phyloP scores from a whole-genome alignment of 2,797 vertebrate species.

The Halcyon leucocephala region DNA sequence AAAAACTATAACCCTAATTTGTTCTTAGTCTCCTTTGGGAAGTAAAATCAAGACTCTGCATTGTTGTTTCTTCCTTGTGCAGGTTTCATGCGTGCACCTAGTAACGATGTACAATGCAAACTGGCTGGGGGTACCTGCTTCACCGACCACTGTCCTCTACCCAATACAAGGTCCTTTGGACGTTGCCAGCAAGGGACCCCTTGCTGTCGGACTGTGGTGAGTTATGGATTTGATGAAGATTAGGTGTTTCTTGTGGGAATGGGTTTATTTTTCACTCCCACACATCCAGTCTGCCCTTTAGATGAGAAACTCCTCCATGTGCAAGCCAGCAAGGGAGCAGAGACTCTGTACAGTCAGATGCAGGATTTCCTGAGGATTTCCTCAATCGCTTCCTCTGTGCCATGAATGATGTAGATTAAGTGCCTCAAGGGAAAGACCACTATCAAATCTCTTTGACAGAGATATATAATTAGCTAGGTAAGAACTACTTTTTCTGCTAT shows the following conservation, averaged over 20 bases:
- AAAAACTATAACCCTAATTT: not conserved
- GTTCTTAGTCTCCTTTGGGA: not conserved
- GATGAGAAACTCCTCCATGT: not conserved
- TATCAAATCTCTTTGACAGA: not conserved
- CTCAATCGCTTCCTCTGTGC: not conserved
- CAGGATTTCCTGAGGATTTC: not conserved
- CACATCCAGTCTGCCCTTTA: not conserved
- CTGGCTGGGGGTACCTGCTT: conserved; percentile 33
- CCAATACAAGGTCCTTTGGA: not conserved
- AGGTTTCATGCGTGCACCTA: conserved; percentile 63
- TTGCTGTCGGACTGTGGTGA: conserved; percentile 53
- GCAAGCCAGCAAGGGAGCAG: not conserved
- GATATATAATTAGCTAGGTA: not conserved
- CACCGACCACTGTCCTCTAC: not conserved
- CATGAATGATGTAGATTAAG: not conserved
- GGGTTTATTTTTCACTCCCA: not conserved
- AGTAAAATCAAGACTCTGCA: not conserved
- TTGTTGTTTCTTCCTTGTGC: not conserved
- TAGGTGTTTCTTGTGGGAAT: not conserved
- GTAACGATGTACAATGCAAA: not conserved
- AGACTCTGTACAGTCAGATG: not conserved
- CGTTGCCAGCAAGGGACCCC: not conserved
- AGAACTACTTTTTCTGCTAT: not conserved
- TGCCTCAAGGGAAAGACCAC: not conserved
- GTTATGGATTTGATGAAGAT: not conserved